These are phyloP conservation scores for Cinclus cinclus DNA, from an alignment of 2,113 vertebrate species.

Conservation along the genomic window DNA sequence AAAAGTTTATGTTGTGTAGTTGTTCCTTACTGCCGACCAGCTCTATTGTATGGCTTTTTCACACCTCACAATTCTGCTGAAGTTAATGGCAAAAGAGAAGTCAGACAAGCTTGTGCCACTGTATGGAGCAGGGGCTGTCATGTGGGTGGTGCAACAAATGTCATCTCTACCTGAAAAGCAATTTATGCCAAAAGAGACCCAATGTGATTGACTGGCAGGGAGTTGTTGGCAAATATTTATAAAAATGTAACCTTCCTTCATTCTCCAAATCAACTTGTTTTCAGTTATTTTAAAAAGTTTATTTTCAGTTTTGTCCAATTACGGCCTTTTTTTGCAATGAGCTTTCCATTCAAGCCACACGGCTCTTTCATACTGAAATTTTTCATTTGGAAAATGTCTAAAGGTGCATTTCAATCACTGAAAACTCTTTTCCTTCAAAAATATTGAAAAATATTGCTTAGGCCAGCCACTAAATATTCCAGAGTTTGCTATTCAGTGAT, in stretches of 20 bases:
- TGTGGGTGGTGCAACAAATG: background rate
- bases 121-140: background rate
- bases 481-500: background rate
- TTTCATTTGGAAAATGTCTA: slow-evolving; percentile 7
- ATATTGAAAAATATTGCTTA: background rate
- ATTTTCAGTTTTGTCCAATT: background rate
- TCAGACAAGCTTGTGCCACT: background rate
- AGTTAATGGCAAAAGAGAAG: background rate
- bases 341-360: background rate
- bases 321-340: background rate
- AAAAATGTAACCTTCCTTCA: background rate
- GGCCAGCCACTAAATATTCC: background rate
- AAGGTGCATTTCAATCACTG: background rate
- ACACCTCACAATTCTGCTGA: background rate
- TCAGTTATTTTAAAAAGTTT: slow-evolving; percentile 14
- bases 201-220: background rate
- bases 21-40: background rate
- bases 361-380: background rate
- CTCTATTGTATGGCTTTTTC: background rate
- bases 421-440: background rate
- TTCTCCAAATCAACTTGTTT: background rate
- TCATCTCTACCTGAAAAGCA: background rate
- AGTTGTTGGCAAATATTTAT: background rate
- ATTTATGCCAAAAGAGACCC: background rate
- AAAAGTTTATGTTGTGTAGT: background rate